Evolutionary conservation across 2,797 vertebrate species (phyloP), one percentile per base, ranked within the genome.

Genomic region (Discoglossus pictus): DNA sequence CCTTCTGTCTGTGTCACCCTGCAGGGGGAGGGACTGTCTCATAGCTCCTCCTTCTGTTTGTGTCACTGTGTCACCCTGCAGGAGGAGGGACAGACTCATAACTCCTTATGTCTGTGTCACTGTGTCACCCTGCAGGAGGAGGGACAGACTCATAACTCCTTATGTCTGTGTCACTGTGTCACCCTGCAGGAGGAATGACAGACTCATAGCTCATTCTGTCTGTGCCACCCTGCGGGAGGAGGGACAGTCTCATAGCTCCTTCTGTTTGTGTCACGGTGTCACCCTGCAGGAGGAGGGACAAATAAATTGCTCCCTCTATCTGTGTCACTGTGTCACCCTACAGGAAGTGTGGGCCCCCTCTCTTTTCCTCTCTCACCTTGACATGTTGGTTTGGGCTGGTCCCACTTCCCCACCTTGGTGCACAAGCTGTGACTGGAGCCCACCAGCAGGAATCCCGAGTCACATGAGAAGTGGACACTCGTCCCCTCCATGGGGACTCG

Each of bases 361-460:
- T 75, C 53, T 61, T 52, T 71, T 2, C 15, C 18, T 68, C 77
- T 76, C 93, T 95, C 82, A 96, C 95, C 90, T 83, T 94, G 84
- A 79, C 95, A 96, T 78, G 89, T 76, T 68, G 95, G 95, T 79
- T 95, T 96, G 9, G 92, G 89, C 1, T 83, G 83, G 73, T 93
- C 93, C 95, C 95, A 97, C 73, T 93, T 93, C 42, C 94, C 95
- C 76, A 86, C 73, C 76, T 95, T 94, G 78, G 90, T 95, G 88
- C 95, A 97, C 75, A 91, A 84, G 75, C 90, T 93, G 76, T 87
- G 78, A 80, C 92, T 87, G 60, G 87, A 87, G 55, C 95, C 94
- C 80, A 93, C 86, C 83, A 97, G 86, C 36, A 90, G 86, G 83
- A 95, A 96, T 54, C 94, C 94, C 0, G 89, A 79, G 8, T 94